phyloP scores from a whole-genome alignment of 2,113 vertebrate genomes.

The Candoia aspera region DNA sequence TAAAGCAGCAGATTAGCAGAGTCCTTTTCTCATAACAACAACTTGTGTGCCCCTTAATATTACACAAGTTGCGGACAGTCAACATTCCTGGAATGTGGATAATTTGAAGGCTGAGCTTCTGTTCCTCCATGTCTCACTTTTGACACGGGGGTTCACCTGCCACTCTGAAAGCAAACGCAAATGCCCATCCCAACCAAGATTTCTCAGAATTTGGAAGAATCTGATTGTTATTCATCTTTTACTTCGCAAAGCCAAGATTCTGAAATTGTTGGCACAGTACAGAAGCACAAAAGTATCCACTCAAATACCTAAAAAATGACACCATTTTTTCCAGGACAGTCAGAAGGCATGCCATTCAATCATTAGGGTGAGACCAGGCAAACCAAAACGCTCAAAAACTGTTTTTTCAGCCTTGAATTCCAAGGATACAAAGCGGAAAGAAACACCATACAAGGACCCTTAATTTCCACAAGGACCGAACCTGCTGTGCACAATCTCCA shows the following conservation, averaged over 20 bases:
- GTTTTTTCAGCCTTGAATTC: background rate
- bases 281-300: background rate
- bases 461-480: background rate
- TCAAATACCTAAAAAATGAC: background rate
- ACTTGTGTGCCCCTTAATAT: background rate
- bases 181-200: background rate
- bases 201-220: background rate
- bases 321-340: background rate
- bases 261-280: background rate
- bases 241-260: no score
- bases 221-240: background rate
- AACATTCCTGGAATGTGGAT: background rate
- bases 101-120: background rate
- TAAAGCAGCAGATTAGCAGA: background rate
- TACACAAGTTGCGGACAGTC: background rate
- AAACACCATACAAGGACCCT: background rate
- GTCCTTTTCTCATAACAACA: background rate
- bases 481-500: background rate
- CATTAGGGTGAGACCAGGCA: no score
- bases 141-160: background rate
- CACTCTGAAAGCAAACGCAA: background rate
- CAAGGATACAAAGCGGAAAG: background rate
- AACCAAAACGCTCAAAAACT: background rate
- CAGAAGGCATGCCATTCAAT: background rate
- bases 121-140: background rate